Conservation (phyloP, 2,888 invertebrate species). For the Aphodius granarius region DNA sequence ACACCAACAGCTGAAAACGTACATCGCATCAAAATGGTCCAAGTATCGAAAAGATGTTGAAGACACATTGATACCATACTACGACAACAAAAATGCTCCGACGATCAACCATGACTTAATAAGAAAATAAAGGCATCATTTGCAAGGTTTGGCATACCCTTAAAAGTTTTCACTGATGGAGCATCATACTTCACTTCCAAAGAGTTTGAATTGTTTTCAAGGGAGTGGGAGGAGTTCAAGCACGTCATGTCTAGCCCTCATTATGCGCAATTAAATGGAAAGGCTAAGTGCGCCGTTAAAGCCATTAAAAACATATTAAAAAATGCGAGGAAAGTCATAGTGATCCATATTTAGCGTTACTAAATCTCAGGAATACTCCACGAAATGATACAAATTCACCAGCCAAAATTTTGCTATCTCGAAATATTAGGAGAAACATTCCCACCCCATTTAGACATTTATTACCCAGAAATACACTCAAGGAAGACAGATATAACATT, state of each 20-base stretch:
- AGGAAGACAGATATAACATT: background rate
- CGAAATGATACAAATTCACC: background rate
- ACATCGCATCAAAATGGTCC: background rate
- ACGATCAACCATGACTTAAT: background rate
- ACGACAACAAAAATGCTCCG: background rate
- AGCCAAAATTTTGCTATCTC: background rate
- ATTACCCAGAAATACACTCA: background rate
- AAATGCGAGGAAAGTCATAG: background rate
- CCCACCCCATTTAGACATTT: background rate
- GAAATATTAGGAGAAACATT: background rate
- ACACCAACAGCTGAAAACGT: background rate
- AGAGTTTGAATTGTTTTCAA: background rate
- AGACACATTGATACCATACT: background rate
- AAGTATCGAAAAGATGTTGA: background rate
- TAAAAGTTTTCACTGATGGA: conserved; percentile 2
- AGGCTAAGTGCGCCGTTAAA: background rate
- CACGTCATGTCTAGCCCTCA: background rate
- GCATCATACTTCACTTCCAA: background rate
- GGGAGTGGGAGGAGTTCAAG: background rate
- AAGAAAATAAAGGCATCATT: background rate
- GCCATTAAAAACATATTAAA: background rate
- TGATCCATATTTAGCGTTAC: background rate
- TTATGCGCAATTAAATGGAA: background rate
- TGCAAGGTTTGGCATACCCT: background rate
- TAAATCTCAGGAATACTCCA: background rate